Evolutionary conservation across 1,140 invertebrate species (phyloP).

Genomic region (Ruditapes philippinarum): DNA sequence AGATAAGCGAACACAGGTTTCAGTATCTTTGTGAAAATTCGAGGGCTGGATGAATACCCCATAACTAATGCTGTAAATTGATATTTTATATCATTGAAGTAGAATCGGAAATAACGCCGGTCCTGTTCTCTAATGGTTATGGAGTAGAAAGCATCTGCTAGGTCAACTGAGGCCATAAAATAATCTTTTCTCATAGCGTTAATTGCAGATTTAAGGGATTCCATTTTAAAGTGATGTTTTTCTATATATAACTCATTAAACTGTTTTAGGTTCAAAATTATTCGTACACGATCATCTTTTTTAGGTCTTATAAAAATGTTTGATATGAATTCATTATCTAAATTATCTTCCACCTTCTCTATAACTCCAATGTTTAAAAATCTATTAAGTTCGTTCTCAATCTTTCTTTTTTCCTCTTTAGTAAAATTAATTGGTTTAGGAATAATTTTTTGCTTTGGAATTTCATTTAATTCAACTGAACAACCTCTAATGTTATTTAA

Average conservation of each 20-base stretch:
- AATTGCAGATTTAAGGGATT: background rate
- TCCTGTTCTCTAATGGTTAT: background rate
- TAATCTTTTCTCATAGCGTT: conserved; percentile 21
- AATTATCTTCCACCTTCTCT: background rate
- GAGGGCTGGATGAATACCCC: conserved; percentile 16
- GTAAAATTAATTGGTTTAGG: conserved; percentile 31
- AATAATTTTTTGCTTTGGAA: background rate
- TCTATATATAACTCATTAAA: conserved; percentile 26
- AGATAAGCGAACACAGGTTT: conserved; percentile 51
- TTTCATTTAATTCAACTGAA: conserved; percentile 6
- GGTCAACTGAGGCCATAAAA: conserved; percentile 49
- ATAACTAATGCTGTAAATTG: conserved; percentile 47
- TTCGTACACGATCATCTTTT: conserved; percentile 38
- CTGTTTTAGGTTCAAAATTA: conserved; percentile 17
- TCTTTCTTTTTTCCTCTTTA: background rate
- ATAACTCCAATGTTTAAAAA: conserved; percentile 7
- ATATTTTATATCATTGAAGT: conserved; percentile 23
- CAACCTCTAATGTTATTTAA: conserved; percentile 46
- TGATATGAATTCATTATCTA: conserved; percentile 12
- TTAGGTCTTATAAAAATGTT: conserved; percentile 52
- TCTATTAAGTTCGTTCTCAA: background rate
- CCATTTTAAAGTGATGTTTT: conserved; percentile 29
- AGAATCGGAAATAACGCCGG: conserved; percentile 29
- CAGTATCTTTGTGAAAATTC: conserved; percentile 8
- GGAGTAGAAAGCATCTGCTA: conserved; percentile 25